These are phyloP conservation scores for Oxygymnocypris stewartii DNA, from an alignment of 2,113 vertebrate species.

Conservation along the genomic window DNA sequence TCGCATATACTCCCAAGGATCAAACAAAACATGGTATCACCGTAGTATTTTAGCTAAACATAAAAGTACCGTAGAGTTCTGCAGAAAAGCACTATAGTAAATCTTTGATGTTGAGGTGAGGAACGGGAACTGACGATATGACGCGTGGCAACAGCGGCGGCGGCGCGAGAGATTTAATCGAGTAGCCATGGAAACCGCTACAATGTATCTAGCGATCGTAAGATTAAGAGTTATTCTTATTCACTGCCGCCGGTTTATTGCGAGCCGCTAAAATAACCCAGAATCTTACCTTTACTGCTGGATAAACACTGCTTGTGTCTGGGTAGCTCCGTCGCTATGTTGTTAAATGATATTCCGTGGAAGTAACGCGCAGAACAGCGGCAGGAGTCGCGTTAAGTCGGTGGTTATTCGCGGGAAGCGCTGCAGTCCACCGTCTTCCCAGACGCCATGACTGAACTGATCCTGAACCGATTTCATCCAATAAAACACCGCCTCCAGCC, in stretches of 20 bases:
- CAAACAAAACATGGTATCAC: not conserved
- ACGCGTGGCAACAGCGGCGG: slow-evolving; percentile 31
- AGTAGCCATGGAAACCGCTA: slow-evolving; percentile 25
- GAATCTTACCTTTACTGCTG: not conserved
- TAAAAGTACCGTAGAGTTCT: not conserved
- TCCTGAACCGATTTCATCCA: not conserved
- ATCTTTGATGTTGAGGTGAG: not conserved
- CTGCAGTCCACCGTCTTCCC: slow-evolving; percentile 25
- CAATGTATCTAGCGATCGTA: not conserved
- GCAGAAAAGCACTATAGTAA: not conserved
- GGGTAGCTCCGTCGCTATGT: not conserved
- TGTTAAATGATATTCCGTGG: not conserved
- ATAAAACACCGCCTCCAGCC: slow-evolving; percentile 41
- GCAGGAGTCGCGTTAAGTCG: not conserved
- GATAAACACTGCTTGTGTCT: not conserved
- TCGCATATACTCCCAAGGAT: not conserved
- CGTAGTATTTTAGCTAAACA: not conserved
- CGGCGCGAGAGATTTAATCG: not conserved
- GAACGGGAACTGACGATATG: not conserved
- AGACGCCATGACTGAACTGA: slow-evolving; percentile 49
- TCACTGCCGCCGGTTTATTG: not conserved
- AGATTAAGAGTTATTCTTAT: not conserved
- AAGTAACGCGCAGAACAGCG: not conserved
- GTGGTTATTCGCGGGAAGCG: not conserved
- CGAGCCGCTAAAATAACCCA: not conserved